Evolutionary conservation across 1,140 invertebrate genomes (phyloP).

Genomic region (Drosophila cardini): DNA sequence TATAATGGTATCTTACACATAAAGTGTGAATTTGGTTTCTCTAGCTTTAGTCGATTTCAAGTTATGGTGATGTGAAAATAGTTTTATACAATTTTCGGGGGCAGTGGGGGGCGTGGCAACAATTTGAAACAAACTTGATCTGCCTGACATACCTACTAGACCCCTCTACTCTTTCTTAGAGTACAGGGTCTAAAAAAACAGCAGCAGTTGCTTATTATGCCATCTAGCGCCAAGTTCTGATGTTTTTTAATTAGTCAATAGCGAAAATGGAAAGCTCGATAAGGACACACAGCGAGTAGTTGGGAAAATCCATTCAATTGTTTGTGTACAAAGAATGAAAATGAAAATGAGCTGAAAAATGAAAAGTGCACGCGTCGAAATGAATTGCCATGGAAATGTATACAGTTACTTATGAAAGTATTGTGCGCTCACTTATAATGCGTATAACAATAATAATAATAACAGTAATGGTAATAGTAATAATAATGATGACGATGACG

Average conservation of each 20-base stretch:
- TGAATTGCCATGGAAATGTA: constrained; percentile 52
- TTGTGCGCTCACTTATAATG: constrained; percentile 14
- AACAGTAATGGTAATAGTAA: constrained; percentile 18
- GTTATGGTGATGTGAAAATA: too few relatives aligned
- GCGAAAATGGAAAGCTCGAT: constrained; percentile 47
- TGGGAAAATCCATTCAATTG: constrained; percentile 25
- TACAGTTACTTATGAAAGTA: constrained; percentile 44
- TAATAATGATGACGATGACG: constrained; percentile 8
- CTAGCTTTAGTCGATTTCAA: too few relatives aligned
- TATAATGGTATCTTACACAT: too few relatives aligned
- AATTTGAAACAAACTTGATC: too few relatives aligned
- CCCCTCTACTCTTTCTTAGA: too few relatives aligned
- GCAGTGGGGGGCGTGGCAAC: too few relatives aligned
- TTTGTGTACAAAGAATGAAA: constrained; percentile 2
- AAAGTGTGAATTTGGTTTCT: too few relatives aligned
- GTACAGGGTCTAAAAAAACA: too few relatives aligned
- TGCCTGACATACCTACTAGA: too few relatives aligned
- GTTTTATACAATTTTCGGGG: too few relatives aligned
- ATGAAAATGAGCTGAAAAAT: constrained; percentile 66
- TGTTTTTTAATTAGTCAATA: constrained; percentile 82
- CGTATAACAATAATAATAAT: constrained; percentile 8
- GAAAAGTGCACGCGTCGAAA: constrained; percentile 49
- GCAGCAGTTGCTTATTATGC: constrained; percentile 77
- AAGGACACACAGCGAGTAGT: constrained; percentile 43
- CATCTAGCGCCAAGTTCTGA: constrained; percentile 59